Conservation (phyloP, 2,888 invertebrate genomes). For the Agriopis aurantiaria region DNA sequence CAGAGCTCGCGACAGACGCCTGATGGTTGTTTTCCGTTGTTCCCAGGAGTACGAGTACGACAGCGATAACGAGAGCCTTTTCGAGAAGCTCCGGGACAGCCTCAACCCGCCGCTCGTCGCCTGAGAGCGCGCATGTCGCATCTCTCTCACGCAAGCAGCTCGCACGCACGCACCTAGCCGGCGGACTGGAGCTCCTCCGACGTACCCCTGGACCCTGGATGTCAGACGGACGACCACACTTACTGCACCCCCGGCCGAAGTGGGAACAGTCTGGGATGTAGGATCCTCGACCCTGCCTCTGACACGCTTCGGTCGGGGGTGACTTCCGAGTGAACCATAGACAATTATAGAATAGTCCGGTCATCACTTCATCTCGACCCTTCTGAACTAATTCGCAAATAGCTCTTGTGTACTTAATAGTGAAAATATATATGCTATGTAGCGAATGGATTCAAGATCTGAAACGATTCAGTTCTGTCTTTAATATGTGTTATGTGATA, state of each 20-base stretch:
- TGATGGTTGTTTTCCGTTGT: constrained; percentile 31
- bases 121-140: constrained; percentile 46
- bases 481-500: constrained; percentile 5
- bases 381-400: constrained; percentile 2
- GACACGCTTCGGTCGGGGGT: constrained; percentile 43
- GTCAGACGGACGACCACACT: constrained; percentile 8
- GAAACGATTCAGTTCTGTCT: constrained; percentile 19
- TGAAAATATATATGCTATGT: constrained; percentile 4
- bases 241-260: constrained; percentile 39
- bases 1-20: neutral
- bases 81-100: constrained; percentile 59
- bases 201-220: neutral
- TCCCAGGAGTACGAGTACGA: constrained; percentile 65
- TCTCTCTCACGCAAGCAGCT: constrained; percentile 23
- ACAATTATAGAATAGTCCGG: neutral
- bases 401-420: constrained; percentile 6
- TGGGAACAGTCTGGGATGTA: neutral
- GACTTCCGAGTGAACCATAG: neutral
- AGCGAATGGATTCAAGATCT: constrained; percentile 19
- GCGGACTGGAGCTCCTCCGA: neutral
- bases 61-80: constrained; percentile 66
- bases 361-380: constrained; percentile 15
- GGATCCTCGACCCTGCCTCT: neutral
- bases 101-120: constrained; percentile 64
- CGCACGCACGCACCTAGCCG: constrained; percentile 20